These are phyloP conservation scores for Chiloscyllium plagiosum DNA, from an alignment of 2,113 vertebrate genomes.

Conservation along the genomic window DNA sequence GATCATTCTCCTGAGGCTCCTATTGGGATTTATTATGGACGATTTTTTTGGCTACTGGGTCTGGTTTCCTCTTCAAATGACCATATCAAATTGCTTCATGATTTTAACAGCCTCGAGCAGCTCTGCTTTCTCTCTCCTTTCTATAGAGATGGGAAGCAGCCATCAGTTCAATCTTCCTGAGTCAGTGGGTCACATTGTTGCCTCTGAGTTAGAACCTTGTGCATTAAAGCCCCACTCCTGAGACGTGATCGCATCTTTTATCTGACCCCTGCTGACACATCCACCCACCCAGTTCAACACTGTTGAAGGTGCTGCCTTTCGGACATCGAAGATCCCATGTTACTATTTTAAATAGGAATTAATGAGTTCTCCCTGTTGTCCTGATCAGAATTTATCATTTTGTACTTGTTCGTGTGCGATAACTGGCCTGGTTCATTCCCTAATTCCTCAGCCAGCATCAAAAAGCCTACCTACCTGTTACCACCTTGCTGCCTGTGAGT, in stretches of 20 bases:
- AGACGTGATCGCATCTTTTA: not conserved
- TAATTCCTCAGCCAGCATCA: not conserved
- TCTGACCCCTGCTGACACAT: too few relatives aligned
- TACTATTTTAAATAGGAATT: not conserved
- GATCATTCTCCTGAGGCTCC: not conserved
- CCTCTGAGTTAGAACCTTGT: not conserved
- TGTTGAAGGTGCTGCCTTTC: too few relatives aligned
- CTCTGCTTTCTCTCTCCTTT: not conserved
- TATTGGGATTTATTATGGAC: not conserved
- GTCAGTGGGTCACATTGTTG: not conserved
- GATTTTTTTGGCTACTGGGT: not conserved
- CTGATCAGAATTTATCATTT: not conserved
- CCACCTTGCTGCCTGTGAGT: not conserved
- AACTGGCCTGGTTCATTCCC: not conserved
- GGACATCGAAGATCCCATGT: not conserved
- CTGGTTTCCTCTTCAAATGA: not conserved
- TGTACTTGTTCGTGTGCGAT: not conserved
- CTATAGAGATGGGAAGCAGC: too few relatives aligned
- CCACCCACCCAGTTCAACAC: too few relatives aligned
- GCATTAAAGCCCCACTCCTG: not conserved
- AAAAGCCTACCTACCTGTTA: not conserved
- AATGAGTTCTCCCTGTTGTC: not conserved
- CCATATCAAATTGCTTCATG: not conserved
- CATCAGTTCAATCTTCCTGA: not conserved
- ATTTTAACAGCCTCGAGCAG: not conserved